Percentiles rank a stretch among this genome's conserved stretches.
Conservation (phyloP, 2,113 vertebrate species). For the Podarcis muralis region DNA sequence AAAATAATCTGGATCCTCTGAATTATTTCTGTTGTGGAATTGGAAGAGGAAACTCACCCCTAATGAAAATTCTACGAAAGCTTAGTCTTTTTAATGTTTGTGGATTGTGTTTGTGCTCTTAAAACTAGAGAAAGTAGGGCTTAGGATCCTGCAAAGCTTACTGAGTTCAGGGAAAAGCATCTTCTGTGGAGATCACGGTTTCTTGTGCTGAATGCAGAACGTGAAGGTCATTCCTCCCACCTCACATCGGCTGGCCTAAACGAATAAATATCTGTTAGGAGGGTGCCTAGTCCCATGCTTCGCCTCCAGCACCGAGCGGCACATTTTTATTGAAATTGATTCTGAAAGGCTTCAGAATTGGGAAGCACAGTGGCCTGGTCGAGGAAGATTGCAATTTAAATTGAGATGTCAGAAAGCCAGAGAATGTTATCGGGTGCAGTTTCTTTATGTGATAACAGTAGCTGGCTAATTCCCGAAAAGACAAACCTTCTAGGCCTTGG, state of each 20-base stretch:
- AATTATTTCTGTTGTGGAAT: too few relatives aligned
- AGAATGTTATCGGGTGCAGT: conserved; percentile 32
- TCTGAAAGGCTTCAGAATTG: conserved; percentile 37
- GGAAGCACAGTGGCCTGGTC: neutral
- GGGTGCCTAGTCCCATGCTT: neutral
- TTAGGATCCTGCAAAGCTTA: neutral
- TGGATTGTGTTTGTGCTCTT: too few relatives aligned
- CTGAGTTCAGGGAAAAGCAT: neutral
- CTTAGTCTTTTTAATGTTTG: neutral
- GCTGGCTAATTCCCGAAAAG: conserved; percentile 48
- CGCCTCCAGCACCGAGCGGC: neutral
- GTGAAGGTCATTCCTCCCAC: conserved; percentile 8
- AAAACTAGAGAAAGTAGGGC: neutral
- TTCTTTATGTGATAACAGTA: conserved; percentile 49
- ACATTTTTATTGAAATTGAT: conserved; percentile 32
- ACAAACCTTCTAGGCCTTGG: conserved; percentile 33
- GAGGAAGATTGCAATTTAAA: conserved; percentile 55
- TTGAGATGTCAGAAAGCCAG: conserved; percentile 36
- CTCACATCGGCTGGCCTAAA: neutral
- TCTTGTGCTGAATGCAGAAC: neutral
- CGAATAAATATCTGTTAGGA: neutral
- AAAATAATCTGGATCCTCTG: too few relatives aligned
- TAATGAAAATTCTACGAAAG: neutral
- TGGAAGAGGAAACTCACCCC: neutral
- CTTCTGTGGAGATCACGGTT: neutral